A percentile compares a stretch with the other conserved stretches of the same genome.
These are phyloP conservation scores for Mallotus villosus DNA, from an alignment of 2,797 vertebrate species.

Conservation along the genomic window DNA sequence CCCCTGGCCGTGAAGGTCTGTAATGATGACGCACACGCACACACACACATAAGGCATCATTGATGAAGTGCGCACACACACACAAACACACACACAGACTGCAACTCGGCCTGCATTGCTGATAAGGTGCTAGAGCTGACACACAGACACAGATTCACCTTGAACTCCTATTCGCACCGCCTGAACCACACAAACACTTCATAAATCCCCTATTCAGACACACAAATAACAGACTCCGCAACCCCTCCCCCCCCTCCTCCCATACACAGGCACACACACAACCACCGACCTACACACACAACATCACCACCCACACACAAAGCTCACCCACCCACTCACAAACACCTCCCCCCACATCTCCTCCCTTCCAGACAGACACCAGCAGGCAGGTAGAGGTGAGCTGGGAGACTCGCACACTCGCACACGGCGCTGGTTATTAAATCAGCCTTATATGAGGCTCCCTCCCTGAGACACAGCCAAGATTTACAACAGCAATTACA, in stretches of 20 bases:
- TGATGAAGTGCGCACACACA: slow-evolving; percentile 46
- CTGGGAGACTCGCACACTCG: slow-evolving; percentile 52
- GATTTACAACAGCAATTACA: slow-evolving; percentile 83
- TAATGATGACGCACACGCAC: slow-evolving; percentile 64
- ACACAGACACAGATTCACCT: slow-evolving; percentile 64
- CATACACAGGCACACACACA: slow-evolving; percentile 26
- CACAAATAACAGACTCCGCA: slow-evolving; percentile 1
- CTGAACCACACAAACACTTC: background rate
- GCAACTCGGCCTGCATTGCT: slow-evolving; percentile 33
- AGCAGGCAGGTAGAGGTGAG: slow-evolving; percentile 54
- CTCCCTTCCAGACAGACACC: slow-evolving; percentile 2
- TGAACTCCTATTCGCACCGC: slow-evolving; percentile 52
- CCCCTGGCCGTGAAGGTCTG: slow-evolving; percentile 75
- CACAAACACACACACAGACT: slow-evolving; percentile 13
- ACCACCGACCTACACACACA: slow-evolving; percentile 16
- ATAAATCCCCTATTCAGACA: slow-evolving; percentile 18
- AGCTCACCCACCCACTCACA: background rate
- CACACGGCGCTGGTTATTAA: slow-evolving; percentile 71
- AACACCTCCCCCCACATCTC: too few species aligned
- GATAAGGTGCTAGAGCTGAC: slow-evolving; percentile 26
- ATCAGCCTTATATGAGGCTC: slow-evolving; percentile 77
- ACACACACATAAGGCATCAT: slow-evolving; percentile 55
- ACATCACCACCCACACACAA: slow-evolving; percentile 17
- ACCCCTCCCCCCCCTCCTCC: slow-evolving; percentile 18
- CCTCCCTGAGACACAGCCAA: slow-evolving; percentile 75